Evolutionary conservation across 2,888 invertebrate genomes (phyloP).

Genomic region (Eupithecia tripunctaria): DNA sequence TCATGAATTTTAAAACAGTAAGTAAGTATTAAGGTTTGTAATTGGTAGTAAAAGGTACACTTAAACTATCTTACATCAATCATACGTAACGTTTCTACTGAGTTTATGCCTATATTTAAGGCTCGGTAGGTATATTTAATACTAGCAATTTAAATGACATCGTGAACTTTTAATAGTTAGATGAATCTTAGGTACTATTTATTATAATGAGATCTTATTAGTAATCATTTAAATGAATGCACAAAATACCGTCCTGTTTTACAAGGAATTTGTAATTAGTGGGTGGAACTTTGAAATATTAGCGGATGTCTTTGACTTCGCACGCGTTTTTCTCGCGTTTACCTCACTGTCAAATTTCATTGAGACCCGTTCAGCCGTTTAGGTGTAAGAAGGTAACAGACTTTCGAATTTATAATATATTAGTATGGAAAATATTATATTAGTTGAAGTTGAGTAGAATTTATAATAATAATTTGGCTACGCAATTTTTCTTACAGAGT

Average conservation of each 20-base stretch:
- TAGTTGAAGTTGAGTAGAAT: too few relatives aligned
- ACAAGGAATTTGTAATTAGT: not conserved
- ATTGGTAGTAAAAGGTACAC: not conserved
- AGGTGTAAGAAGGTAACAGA: too few relatives aligned
- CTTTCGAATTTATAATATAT: too few relatives aligned
- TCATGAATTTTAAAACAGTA: not conserved
- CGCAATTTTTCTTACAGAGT: not conserved
- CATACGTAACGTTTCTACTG: not conserved
- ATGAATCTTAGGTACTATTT: slow-evolving; percentile 26
- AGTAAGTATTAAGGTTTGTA: not conserved
- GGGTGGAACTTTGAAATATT: too few relatives aligned
- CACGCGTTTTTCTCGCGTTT: too few relatives aligned
- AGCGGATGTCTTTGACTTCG: too few relatives aligned
- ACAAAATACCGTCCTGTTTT: not conserved
- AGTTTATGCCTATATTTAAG: slow-evolving; percentile 7
- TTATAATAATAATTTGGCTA: not conserved
- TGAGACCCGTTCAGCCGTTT: too few relatives aligned
- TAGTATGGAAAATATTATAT: too few relatives aligned
- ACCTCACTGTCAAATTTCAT: too few relatives aligned
- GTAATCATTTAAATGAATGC: not conserved
- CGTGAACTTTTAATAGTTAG: slow-evolving; percentile 13
- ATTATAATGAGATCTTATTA: slow-evolving; percentile 36
- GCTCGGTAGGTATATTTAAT: not conserved
- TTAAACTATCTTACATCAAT: not conserved
- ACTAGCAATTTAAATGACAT: slow-evolving; percentile 11